Conservation (phyloP, 2,888 invertebrate species). For the Nipponacmea schrenckii region DNA sequence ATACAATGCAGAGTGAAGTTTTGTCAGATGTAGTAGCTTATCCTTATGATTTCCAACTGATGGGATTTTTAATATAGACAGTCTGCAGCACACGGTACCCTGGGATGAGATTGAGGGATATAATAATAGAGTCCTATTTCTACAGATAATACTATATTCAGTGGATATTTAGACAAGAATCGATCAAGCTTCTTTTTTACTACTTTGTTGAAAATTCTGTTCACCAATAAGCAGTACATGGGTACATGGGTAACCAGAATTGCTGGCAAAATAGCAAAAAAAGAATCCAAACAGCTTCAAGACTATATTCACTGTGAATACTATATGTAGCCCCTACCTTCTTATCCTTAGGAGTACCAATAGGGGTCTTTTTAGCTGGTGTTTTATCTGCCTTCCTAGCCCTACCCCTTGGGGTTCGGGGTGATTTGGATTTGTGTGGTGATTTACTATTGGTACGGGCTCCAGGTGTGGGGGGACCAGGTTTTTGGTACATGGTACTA, state of each 20-base stretch:
- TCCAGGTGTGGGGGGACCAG: slow-evolving; percentile 53
- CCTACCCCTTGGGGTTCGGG: slow-evolving; percentile 25
- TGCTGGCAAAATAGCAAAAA: background rate
- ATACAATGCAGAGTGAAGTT: too few relatives aligned
- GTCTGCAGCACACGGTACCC: too few relatives aligned
- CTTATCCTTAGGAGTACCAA: background rate
- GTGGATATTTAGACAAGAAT: too few relatives aligned
- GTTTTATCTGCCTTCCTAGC: slow-evolving; percentile 29
- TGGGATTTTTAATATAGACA: too few relatives aligned
- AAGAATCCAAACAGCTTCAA: background rate
- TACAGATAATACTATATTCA: background rate
- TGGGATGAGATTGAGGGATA: background rate
- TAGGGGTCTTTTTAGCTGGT: slow-evolving; percentile 9
- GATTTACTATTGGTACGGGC: background rate
- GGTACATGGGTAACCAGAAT: background rate
- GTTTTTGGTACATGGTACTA: slow-evolving; percentile 43
- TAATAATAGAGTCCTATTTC: background rate
- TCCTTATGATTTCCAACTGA: too few relatives aligned
- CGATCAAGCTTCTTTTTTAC: too few relatives aligned
- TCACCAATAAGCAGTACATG: too few relatives aligned
- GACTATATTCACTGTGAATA: background rate
- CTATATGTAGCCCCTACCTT: background rate
- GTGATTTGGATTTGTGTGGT: slow-evolving; percentile 29
- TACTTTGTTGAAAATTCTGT: too few relatives aligned
- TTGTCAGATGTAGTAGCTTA: too few relatives aligned